Conservation (phyloP, 1,140 invertebrate genomes). For the Lepidurus couesii region DNA sequence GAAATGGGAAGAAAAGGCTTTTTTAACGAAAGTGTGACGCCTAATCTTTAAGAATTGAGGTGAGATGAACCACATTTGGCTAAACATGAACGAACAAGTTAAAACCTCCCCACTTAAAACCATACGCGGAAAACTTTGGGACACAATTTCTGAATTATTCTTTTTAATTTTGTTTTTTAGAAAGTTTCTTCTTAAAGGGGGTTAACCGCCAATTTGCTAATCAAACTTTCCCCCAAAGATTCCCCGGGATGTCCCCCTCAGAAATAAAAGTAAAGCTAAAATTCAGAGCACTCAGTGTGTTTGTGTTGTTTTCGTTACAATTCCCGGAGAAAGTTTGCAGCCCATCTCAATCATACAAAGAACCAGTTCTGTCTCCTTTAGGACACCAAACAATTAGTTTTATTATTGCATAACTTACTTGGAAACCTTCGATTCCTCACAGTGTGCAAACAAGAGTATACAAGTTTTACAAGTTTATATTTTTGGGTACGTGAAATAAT, state of each 20-base stretch:
- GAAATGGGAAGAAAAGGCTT: not conserved
- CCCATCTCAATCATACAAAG: too few relatives aligned
- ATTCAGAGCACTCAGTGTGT: too few relatives aligned
- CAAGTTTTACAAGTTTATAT: too few relatives aligned
- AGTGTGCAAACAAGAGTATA: too few relatives aligned
- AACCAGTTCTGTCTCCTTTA: too few relatives aligned
- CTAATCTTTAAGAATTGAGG: not conserved
- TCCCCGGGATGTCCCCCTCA: not conserved
- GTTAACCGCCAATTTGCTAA: not conserved
- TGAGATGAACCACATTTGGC: not conserved
- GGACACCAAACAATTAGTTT: too few relatives aligned
- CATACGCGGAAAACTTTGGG: too few relatives aligned
- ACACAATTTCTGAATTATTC: too few relatives aligned
- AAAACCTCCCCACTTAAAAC: not conserved
- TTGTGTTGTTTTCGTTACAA: too few relatives aligned
- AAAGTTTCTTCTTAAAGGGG: not conserved
- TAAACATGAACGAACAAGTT: not conserved
- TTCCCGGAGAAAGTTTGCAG: too few relatives aligned
- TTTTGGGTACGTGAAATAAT: not conserved
- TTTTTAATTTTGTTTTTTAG: not conserved
- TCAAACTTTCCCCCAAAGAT: not conserved
- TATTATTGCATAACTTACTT: too few relatives aligned
- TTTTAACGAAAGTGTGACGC: not conserved
- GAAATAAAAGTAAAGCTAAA: not conserved
- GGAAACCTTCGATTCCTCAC: too few relatives aligned